Evolutionary conservation across 1,140 invertebrate genomes (phyloP), one percentile per base, ranked within the genome.

Genomic region (Tribolium castaneum): DNA sequence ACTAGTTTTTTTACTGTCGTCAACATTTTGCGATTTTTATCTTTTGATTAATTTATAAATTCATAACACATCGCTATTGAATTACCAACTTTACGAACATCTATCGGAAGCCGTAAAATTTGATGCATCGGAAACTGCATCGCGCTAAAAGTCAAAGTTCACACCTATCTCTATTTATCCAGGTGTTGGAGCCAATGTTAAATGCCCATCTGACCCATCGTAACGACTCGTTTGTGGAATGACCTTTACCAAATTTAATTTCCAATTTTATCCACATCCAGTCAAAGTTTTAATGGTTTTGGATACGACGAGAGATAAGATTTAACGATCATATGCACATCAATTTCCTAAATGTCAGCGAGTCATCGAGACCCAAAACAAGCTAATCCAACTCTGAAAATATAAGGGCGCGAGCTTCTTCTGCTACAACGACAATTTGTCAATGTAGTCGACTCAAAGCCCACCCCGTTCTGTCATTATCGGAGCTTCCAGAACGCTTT

Each of bases 271-370:
- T 10, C 1, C n/a, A 10, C n/a, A n/a, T 56, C 3, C 52, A 25
- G 22, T 14, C 16, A 25, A 59, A 59, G 19, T 59, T 59, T 59
- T 59, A 59, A 59, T 22, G 19, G 54, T 25, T 59, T 30, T 25
- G 52, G 12, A 54, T 16, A 16, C 52, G 14, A 16, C 25, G 25
- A 45, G 7, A 45, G 22, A 19, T 59, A 59, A 59, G 54, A 59
- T 30, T 59, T 59, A 59, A 59, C 54, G 54, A 59, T 59, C 22
- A 59, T 59, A 25, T 19, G 54, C 54, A 59, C 54, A 59, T 59
- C 54, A 59, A 59, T 59, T 59, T 59, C 10, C 54, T 59, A 59
- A 59, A 59, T 59, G 54, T 59, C 54, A 59, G 3, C 54, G 54
- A 59, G 54, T 59, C 54, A 59, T 9, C 54, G 54, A 59, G 54